These are phyloP conservation scores for Drosophila meridionalis DNA, from an alignment of 2,888 invertebrate species.

Conservation along the genomic window DNA sequence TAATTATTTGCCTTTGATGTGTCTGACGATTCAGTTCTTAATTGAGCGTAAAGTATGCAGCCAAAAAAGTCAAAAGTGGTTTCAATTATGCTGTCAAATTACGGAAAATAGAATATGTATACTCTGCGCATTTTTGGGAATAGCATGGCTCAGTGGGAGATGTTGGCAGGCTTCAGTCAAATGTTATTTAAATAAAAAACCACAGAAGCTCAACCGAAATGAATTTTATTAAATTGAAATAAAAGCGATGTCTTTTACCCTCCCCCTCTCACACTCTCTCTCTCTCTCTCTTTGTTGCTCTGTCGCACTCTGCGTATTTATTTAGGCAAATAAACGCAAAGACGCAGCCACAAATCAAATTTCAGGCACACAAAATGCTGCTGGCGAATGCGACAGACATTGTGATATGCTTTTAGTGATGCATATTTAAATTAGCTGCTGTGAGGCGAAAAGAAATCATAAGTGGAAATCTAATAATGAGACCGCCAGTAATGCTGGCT, in stretches of 20 bases:
- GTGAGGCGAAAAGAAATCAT: conserved; percentile 45
- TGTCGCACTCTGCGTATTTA: conserved; percentile 34
- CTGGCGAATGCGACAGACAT: conserved; percentile 4
- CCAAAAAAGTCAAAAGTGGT: conserved; percentile 13
- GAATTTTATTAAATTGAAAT: conserved; percentile 54
- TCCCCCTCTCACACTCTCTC: background rate
- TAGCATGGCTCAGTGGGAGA: background rate
- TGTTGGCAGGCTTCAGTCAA: background rate
- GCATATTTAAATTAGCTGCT: conserved; percentile 45
- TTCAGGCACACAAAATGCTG: conserved; percentile 25
- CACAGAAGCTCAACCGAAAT: conserved; percentile 39
- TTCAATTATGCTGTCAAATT: conserved; percentile 13
- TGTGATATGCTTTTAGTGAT: conserved; percentile 46
- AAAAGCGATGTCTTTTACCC: conserved; percentile 23
- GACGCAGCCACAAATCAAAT: conserved; percentile 55
- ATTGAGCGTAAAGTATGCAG: conserved; percentile 51
- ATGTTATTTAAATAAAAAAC: conserved; percentile 29
- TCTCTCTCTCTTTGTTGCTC: background rate
- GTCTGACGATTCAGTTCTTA: conserved; percentile 35
- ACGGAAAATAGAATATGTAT: conserved; percentile 3
- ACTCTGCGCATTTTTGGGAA: background rate
- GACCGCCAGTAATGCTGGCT: conserved; percentile 30
- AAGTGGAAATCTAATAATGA: conserved; percentile 62
- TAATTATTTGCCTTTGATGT: conserved; percentile 51
- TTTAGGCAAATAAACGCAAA: conserved; percentile 50